Base-by-base conservation (phyloP, 2,888 invertebrate species). In the Synanthedon myopaeformis region DNA sequence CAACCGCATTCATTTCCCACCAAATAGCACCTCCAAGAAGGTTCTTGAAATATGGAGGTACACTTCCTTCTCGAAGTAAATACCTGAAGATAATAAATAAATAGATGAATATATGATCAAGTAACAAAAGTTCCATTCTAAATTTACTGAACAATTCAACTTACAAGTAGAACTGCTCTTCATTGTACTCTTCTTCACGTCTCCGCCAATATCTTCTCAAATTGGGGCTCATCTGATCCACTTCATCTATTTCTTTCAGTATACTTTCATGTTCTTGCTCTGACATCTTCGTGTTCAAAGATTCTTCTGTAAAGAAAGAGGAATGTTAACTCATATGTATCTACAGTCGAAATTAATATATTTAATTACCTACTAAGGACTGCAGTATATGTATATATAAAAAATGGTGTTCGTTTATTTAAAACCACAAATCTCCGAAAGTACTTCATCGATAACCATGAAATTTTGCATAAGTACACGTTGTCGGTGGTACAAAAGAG, bases 1-100 rank as follows among this genome's bases (percentile, higher is more conserved):
- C 72, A 0, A 70, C 58, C 45, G 73, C 58, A 61, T 79, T 79
- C 60, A 83, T 66, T 28, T 84, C 82, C 81, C 81, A 82, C 85
- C 86, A 85, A 55, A 81, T 79, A 2, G 84, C 79, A 3, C 86
- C 86, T 1, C 85, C 86, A 13, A 86, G 73, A 1, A 86, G 66
- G 58, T 87, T 86, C n/a, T 68, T 68, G 66, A 84, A 87, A 61
- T 85, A 87, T 0, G 80, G 82, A 1, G 86, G 85, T 0, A 86
- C 82, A 49, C 64, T 75, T 53, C 77, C 79, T 53, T 82, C 79
- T 2, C 84, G 79, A 4, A 86, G 70, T 0, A 76, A 65, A 53
- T 72, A 66, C 51, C 78, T 78, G 55, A 4, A 48, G 35, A 35
- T 28, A 28, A 28, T 28, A 28, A n/a, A 28, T 28, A 8, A 8